Conservation (phyloP, 1,140 invertebrate species). For the Drosophila simulans region DNA sequence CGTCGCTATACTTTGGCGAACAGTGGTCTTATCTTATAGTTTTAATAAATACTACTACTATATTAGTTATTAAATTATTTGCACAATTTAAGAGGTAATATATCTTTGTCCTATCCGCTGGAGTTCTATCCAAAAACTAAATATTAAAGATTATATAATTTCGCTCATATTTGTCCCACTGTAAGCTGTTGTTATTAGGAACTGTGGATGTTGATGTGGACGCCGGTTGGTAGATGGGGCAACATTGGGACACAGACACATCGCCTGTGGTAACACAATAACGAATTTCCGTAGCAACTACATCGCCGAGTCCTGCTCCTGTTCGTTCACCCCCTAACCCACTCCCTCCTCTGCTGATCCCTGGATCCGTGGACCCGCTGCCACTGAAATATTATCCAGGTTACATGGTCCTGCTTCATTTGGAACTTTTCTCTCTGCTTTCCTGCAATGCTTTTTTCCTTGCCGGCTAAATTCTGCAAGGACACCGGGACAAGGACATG, state of each 20-base stretch:
- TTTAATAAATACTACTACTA: not conserved
- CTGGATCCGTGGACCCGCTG: constrained; percentile 9
- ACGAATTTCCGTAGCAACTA: constrained; percentile 84
- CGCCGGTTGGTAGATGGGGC: constrained; percentile 38
- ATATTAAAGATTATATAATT: not conserved
- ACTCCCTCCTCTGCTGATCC: not conserved
- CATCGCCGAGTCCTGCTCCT: constrained; percentile 59
- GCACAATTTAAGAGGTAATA: no score
- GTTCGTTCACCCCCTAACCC: not conserved
- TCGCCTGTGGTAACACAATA: constrained; percentile 84
- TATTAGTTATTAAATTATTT: no score
- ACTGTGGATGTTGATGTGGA: constrained; percentile 47
- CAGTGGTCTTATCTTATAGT: constrained; percentile 11
- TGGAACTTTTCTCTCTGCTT: constrained; percentile 50
- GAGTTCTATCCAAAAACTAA: not conserved
- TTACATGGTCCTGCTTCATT: constrained; percentile 70
- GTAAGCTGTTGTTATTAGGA: constrained; percentile 55
- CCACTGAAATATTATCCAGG: constrained; percentile 71
- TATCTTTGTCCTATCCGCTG: no score
- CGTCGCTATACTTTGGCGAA: constrained; percentile 27
- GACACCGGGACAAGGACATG: constrained; percentile 13
- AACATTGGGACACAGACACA: constrained; percentile 80
- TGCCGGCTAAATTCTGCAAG: constrained; percentile 33
- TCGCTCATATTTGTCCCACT: constrained; percentile 18
- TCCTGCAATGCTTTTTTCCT: constrained; percentile 41